These are phyloP conservation scores for Eristalinus sepulchralis DNA, from an alignment of 2,888 invertebrate species.

Conservation along the genomic window DNA sequence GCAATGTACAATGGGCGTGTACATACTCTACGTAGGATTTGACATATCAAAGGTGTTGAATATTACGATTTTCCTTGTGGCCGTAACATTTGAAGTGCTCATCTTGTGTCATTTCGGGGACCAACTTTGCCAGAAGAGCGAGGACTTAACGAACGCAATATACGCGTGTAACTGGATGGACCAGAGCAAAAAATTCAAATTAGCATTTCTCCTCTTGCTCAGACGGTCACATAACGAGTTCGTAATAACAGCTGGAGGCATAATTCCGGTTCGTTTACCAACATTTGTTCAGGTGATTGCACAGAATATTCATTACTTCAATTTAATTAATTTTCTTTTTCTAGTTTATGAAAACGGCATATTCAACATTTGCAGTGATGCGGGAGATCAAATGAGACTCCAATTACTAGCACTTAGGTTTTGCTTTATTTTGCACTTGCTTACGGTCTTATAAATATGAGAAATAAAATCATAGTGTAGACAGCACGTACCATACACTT, in stretches of 20 bases:
- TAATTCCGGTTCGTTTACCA: slow-evolving; percentile 82
- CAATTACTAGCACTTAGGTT: neutral
- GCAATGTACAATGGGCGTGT: slow-evolving; percentile 79
- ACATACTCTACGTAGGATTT: slow-evolving; percentile 78
- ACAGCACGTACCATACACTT: too few relatives aligned
- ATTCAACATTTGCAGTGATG: slow-evolving; percentile 76
- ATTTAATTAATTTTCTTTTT: slow-evolving; percentile 4
- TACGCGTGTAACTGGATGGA: slow-evolving; percentile 83
- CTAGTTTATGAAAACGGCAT: slow-evolving; percentile 76
- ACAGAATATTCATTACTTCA: neutral
- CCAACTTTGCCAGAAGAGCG: slow-evolving; percentile 81
- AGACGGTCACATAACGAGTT: slow-evolving; percentile 82
- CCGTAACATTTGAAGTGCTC: slow-evolving; percentile 82
- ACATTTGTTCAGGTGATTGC: slow-evolving; percentile 81
- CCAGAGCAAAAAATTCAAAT: slow-evolving; percentile 80
- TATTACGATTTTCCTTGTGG: slow-evolving; percentile 75
- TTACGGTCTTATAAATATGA: too few relatives aligned
- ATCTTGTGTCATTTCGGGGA: slow-evolving; percentile 83
- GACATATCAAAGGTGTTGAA: slow-evolving; percentile 65
- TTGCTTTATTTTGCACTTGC: too few relatives aligned
- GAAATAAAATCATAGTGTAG: too few relatives aligned
- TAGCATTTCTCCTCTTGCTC: slow-evolving; percentile 81
- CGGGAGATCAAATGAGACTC: slow-evolving; percentile 63
- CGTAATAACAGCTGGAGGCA: slow-evolving; percentile 82
- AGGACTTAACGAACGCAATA: slow-evolving; percentile 80